Base-by-base conservation (phyloP, 2,888 invertebrate species). In the Tinea trinotella region DNA sequence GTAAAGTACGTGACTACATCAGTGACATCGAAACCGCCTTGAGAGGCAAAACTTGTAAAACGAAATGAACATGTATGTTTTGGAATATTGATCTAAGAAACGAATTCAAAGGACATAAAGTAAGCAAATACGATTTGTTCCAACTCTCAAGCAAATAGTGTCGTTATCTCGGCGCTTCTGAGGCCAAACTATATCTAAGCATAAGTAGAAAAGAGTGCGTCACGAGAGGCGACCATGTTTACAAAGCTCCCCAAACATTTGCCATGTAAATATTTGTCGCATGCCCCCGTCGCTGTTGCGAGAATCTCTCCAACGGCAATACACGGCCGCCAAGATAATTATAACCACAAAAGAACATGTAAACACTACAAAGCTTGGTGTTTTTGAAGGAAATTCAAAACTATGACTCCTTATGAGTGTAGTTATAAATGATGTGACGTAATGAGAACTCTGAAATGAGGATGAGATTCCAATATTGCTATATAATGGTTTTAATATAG, bases 81-180 rank as follows among this genome's bases (percentile, higher is more conserved):
- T 40, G 13, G 2, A n/a, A 12, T 40, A 40, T 15, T 12, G 12
- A 40, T 19, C 73, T 70, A 64, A 68, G 64, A 68, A 66, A 68
- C 64, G 66, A 66, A 72, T 71, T 70, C 64, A 68, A 64, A 67
- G 67, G 69, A 70, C 74, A 77, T 72, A 73, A 76, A 74, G 65
- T 70, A 70, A 66, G 71, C 71, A 80, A 83, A 80, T 72, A 80
- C 64, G 72, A 77, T 80, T 79, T 81, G 74, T 78, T 74, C 69
- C 62, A n/a, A n/a, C n/a, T n/a, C n/a, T n/a, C n/a, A 67, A 64
- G 66, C 79, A 82, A 83, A 84, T 75, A 80, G 57, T 64, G 67
- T 69, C 67, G 70, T 76, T 76, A 74, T 79, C 73, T 73, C 62
- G 61, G 63, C 64, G 67, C 68, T 69, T 53, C 67, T 66, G 65